These are phyloP conservation scores for Tryphoninae sp. DNA, from an alignment of 2,888 invertebrate species.

Conservation along the genomic window DNA sequence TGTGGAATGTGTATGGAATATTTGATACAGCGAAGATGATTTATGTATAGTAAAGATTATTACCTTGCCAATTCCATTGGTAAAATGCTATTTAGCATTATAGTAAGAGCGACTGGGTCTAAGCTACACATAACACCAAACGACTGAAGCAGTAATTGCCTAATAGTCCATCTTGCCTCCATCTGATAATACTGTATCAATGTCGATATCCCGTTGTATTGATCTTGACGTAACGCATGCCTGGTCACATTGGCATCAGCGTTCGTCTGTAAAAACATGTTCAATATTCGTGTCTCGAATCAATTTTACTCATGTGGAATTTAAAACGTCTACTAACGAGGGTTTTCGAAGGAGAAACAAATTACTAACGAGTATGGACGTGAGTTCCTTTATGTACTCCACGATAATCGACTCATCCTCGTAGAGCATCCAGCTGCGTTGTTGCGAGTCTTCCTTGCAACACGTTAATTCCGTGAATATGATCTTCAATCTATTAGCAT, in stretches of 20 bases:
- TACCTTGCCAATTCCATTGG: slow-evolving; percentile 95
- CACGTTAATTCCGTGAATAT: slow-evolving; percentile 92
- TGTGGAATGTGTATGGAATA: background rate
- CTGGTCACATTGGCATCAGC: slow-evolving; percentile 94
- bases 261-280: slow-evolving; percentile 87
- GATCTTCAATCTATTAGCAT: slow-evolving; percentile 91
- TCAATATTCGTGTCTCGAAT: background rate
- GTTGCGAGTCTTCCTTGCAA: slow-evolving; percentile 97
- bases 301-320: background rate
- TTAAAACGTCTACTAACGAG: too few relatives aligned
- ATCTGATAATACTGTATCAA: slow-evolving; percentile 97
- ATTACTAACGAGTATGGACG: slow-evolving; percentile 87
- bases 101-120: slow-evolving; percentile 90
- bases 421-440: slow-evolving; percentile 96
- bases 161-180: slow-evolving; percentile 94
- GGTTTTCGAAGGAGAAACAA: background rate
- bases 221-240: slow-evolving; percentile 91
- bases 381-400: slow-evolving; percentile 91
- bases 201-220: slow-evolving; percentile 91
- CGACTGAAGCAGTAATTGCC: slow-evolving; percentile 91
- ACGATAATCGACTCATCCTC: slow-evolving; percentile 96
- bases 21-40: slow-evolving; percentile 16
- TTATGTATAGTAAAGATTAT: slow-evolving; percentile 32
- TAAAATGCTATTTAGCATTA: slow-evolving; percentile 92
- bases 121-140: slow-evolving; percentile 94